Percentiles rank a stretch among this genome's conserved stretches.
phyloP scores from a whole-genome alignment of 2,888 invertebrate genomes.

The Synanthedon vespiformis region DNA sequence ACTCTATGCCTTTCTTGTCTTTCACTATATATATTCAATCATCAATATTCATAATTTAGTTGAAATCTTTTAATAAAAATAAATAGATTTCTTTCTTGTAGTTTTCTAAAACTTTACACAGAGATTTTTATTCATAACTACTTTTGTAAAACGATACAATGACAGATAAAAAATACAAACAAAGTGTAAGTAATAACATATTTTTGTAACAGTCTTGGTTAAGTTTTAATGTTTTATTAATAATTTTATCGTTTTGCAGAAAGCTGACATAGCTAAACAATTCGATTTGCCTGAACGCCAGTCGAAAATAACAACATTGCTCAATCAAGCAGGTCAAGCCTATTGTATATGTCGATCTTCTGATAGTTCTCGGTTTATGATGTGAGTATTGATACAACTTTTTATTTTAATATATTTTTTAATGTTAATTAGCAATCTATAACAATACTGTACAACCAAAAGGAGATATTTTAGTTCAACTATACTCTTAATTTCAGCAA shows the following conservation, averaged over 20 bases:
- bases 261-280: conserved; percentile 90
- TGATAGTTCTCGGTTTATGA: conserved; percentile 96
- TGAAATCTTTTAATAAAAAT: too few species aligned
- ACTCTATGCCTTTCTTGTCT: too few species aligned
- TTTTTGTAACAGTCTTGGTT: background rate
- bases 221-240: background rate
- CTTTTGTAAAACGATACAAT: conserved; percentile 14
- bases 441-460: background rate
- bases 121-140: too few species aligned
- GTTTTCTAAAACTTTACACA: too few species aligned
- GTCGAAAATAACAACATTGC: conserved; percentile 87
- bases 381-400: conserved; percentile 71
- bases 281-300: conserved; percentile 90
- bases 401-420: too few species aligned
- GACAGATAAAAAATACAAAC: conserved; percentile 54
- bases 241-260: conserved; percentile 48
- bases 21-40: too few species aligned
- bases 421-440: too few species aligned
- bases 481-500: too few species aligned
- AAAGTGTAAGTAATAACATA: conserved; percentile 40
- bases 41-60: too few species aligned
- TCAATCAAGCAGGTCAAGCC: conserved; percentile 90
- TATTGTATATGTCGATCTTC: conserved; percentile 96
- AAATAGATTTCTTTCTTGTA: too few species aligned
- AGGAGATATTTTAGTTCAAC: background rate